Evolutionary conservation across 2,113 vertebrate species (phyloP).

Genomic region (Oceanodroma tethys): DNA sequence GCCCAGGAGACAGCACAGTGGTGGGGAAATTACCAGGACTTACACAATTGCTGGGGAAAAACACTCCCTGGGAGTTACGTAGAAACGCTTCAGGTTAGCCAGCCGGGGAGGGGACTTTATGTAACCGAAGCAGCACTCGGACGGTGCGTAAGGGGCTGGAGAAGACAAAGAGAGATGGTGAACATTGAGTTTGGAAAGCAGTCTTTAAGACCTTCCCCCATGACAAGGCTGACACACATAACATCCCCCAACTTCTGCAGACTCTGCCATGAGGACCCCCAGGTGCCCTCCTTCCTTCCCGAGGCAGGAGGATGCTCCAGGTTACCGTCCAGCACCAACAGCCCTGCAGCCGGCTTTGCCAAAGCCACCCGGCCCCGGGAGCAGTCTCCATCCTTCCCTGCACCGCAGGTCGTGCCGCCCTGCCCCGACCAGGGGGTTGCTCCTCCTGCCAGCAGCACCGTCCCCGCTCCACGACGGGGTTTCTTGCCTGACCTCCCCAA

Average conservation of each 20-base stretch:
- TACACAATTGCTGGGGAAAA: background rate
- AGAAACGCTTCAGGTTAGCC: background rate
- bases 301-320: background rate
- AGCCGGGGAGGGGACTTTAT: accelerated
- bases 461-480: accelerated
- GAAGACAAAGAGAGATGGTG: background rate
- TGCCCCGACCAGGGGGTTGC: background rate
- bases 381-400: background rate
- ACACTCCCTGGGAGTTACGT: background rate
- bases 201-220: no score
- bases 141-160: background rate
- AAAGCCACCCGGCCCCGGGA: background rate
- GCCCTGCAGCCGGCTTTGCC: background rate
- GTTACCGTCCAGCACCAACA: background rate
- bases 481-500: background rate
- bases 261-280: background rate
- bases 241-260: background rate
- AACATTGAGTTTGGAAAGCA: background rate
- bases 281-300: background rate
- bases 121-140: background rate
- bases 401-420: background rate
- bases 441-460: background rate
- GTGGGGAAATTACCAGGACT: background rate
- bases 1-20: background rate
- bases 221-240: background rate